Evolutionary conservation across 2,113 vertebrate genomes (phyloP).

Genomic region (Lagopus leucura): DNA sequence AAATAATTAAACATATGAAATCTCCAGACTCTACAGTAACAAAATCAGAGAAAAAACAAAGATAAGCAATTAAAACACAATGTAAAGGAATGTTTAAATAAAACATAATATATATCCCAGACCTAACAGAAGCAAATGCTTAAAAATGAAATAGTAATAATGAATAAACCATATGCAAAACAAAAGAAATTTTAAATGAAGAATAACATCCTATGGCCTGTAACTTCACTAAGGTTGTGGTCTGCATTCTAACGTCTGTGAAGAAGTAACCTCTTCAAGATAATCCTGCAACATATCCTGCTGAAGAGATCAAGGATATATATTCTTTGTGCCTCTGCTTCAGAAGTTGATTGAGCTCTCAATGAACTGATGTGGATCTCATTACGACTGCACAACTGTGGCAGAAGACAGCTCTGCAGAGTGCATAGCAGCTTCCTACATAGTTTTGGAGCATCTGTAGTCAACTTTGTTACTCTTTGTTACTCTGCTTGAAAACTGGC

Average conservation of each 20-base stretch:
- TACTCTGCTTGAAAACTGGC: not conserved
- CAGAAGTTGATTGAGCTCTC: not conserved
- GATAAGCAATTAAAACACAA: not conserved
- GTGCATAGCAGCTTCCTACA: not conserved
- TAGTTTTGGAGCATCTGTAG: accelerated
- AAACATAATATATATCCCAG: not conserved
- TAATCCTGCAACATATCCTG: not conserved
- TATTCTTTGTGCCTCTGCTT: accelerated
- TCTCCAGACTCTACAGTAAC: not conserved
- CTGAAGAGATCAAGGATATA: not conserved
- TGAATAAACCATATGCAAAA: not conserved
- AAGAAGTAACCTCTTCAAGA: not conserved
- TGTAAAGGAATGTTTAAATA: not conserved
- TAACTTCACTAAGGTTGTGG: not conserved
- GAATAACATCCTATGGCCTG: not conserved
- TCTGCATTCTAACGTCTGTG: not conserved
- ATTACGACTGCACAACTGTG: not conserved
- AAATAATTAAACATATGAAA: not conserved
- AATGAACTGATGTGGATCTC: not conserved
- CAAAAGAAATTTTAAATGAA: not conserved
- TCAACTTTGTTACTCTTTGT: not conserved
- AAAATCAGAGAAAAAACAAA: not conserved
- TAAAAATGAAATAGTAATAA: not conserved
- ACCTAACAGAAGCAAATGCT: not conserved
- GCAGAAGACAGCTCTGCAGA: not conserved